These are phyloP conservation scores for Hypercompe scribonia DNA, from an alignment of 2,888 invertebrate genomes.

Conservation along the genomic window DNA sequence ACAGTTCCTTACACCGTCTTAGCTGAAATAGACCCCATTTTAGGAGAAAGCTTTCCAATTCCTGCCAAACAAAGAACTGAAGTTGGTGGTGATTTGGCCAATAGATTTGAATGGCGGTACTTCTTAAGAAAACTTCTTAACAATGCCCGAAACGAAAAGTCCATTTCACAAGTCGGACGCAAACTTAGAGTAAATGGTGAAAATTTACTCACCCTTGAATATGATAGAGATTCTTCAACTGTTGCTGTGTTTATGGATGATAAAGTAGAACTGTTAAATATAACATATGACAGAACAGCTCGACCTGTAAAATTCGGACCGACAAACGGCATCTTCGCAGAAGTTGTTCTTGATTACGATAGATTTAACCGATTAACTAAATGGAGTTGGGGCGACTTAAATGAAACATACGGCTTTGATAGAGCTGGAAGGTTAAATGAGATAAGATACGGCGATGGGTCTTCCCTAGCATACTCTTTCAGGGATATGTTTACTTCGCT, in stretches of 20 bases:
- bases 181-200: conserved; percentile 96
- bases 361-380: conserved; percentile 94
- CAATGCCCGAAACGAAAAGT: conserved; percentile 88
- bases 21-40: conserved; percentile 94
- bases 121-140: conserved; percentile 92
- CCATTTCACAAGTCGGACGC: conserved; percentile 93
- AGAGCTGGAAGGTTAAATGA: conserved; percentile 95
- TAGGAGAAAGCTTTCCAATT: conserved; percentile 97
- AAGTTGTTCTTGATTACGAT: conserved; percentile 97
- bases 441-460: conserved; percentile 96
- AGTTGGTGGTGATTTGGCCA: conserved; percentile 95
- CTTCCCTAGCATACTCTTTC: conserved; percentile 96
- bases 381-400: conserved; percentile 97
- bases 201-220: conserved; percentile 95
- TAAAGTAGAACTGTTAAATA: conserved; percentile 93
- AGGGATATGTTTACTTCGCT: conserved; percentile 96
- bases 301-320: conserved; percentile 95
- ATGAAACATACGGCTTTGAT: conserved; percentile 96
- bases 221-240: conserved; percentile 94
- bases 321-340: conserved; percentile 93
- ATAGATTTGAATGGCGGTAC: conserved; percentile 98
- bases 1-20: conserved; percentile 96
- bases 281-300: conserved; percentile 94
- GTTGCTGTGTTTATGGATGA: conserved; percentile 96
- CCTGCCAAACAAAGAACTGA: conserved; percentile 96